Evolutionary conservation across 92 coral and sea anemone species (phyloP).

Genomic region (Paramuricea clavata): DNA sequence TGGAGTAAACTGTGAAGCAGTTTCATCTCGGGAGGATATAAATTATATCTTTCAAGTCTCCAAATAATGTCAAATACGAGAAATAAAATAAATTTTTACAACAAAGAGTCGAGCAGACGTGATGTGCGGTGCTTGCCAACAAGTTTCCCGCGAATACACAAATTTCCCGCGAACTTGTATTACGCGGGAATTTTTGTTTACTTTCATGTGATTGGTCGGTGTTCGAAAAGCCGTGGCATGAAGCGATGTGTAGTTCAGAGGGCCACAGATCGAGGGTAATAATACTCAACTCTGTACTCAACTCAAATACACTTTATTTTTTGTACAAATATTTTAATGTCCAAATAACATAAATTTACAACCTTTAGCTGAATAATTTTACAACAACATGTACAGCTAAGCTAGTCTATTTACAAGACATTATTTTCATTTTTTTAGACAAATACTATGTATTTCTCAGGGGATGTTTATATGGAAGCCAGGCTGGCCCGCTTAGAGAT

Average conservation of each 20-base stretch:
- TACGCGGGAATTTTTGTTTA: slow-evolving; percentile 27
- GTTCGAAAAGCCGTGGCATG: not conserved
- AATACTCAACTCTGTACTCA: too few species aligned
- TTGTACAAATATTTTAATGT: not conserved
- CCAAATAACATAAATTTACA: not conserved
- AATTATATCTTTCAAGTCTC: not conserved
- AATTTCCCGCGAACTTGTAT: slow-evolving; percentile 37
- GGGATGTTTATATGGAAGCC: too few species aligned
- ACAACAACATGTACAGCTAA: not conserved
- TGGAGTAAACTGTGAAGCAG: slow-evolving; percentile 14
- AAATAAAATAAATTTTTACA: slow-evolving; percentile 10
- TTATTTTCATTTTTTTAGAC: not conserved
- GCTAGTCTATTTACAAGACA: not conserved
- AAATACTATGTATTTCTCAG: too few species aligned
- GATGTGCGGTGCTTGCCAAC: not conserved
- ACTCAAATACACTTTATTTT: not conserved
- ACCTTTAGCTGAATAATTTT: not conserved
- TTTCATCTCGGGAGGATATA: not conserved
- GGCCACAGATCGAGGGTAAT: not conserved
- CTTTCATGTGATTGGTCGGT: slow-evolving; percentile 5
- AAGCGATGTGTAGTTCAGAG: not conserved
- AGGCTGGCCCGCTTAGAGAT: too few species aligned
- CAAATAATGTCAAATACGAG: not conserved
- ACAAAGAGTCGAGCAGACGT: not conserved
- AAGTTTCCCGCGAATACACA: slow-evolving; percentile 41